A percentile compares a stretch with the other conserved stretches of the same genome.
Evolutionary conservation across 2,113 vertebrate species (phyloP).

Genomic region (Junco hyemalis): DNA sequence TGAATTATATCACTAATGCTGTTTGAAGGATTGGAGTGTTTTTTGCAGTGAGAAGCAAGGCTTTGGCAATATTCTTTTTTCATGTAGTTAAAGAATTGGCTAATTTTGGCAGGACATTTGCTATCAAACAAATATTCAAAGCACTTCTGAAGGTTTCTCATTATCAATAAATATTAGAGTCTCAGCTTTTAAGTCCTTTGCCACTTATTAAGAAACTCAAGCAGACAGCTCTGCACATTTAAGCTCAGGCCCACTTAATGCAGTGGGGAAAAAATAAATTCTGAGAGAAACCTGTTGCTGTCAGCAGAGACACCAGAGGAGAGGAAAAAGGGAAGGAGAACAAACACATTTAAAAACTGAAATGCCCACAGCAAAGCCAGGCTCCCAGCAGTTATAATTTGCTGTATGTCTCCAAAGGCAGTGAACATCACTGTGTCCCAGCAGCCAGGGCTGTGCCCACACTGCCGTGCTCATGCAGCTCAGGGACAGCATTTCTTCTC

Average conservation of each 20-base stretch:
- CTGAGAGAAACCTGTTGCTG: background rate
- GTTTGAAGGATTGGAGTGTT: background rate
- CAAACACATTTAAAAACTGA: background rate
- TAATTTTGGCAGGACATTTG: background rate
- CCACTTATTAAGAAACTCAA: background rate
- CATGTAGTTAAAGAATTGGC: background rate
- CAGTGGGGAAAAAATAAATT: background rate
- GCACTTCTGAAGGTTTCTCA: background rate
- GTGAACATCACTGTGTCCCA: background rate
- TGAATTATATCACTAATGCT: slow-evolving; percentile 8
- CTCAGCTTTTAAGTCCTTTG: background rate
- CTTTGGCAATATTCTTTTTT: background rate
- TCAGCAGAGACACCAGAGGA: background rate
- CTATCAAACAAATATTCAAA: background rate
- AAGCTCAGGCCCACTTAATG: background rate
- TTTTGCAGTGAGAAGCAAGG: background rate
- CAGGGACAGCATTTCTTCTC: background rate
- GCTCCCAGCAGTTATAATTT: background rate
- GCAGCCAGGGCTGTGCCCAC: background rate
- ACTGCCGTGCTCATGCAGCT: background rate
- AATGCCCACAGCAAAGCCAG: background rate
- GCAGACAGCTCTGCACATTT: background rate
- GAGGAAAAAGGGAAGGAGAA: background rate
- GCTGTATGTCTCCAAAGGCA: background rate
- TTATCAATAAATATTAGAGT: background rate